Evolutionary conservation across 2,113 vertebrate genomes (phyloP).

Genomic region (Grallaria varia): DNA sequence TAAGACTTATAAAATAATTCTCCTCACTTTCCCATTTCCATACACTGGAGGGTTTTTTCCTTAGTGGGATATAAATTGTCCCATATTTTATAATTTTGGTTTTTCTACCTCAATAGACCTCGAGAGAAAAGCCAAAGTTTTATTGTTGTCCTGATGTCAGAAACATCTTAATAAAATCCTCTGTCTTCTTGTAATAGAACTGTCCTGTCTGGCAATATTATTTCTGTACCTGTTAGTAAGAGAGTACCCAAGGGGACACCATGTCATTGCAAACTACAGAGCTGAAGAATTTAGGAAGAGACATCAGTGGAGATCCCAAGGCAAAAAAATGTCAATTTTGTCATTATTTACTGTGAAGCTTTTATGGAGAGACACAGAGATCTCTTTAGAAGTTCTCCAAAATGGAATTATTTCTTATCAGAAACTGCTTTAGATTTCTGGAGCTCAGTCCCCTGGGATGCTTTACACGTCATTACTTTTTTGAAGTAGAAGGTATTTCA

Average conservation of each 20-base stretch:
- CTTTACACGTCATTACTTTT: not conserved
- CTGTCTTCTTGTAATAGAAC: not conserved
- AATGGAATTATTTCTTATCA: not conserved
- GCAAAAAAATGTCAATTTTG: not conserved
- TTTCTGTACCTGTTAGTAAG: not conserved
- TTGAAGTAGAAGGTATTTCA: not conserved
- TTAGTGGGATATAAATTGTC: not conserved
- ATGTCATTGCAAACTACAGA: not conserved
- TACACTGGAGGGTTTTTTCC: not conserved
- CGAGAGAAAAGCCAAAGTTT: not conserved
- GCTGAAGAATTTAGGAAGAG: not conserved
- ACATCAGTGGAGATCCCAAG: not conserved
- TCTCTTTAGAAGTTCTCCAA: not conserved
- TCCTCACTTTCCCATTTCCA: not conserved
- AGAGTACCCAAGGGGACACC: not conserved
- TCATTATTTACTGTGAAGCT: not conserved
- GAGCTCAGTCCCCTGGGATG: not conserved
- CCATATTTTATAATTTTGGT: not conserved
- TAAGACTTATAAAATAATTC: not conserved
- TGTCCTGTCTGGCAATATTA: not conserved
- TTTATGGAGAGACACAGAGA: not conserved
- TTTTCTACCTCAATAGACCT: not conserved
- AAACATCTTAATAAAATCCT: not conserved
- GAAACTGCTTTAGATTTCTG: not conserved
- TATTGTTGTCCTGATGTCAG: not conserved